Evolutionary conservation across 2,797 vertebrate genomes (phyloP).

Genomic region (Delichon dasypus): DNA sequence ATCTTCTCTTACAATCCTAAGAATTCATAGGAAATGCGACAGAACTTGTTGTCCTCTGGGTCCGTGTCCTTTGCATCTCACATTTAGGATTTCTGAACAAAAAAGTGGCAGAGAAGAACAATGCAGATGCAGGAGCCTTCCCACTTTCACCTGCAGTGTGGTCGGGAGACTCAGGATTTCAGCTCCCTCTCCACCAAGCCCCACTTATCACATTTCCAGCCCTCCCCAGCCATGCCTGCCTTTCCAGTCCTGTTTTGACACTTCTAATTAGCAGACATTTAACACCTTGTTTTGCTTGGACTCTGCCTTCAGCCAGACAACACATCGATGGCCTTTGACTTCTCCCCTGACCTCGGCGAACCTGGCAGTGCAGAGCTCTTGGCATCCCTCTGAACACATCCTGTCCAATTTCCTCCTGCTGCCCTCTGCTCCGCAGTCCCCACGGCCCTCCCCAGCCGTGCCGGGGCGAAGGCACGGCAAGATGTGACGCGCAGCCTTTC

Average conservation of each 20-base stretch:
- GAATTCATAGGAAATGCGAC: not conserved
- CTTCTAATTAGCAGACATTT: conserved; percentile 74
- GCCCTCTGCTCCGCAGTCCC: not conserved
- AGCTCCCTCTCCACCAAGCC: not conserved
- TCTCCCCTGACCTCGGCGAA: conserved; percentile 40
- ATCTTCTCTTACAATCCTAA: not conserved
- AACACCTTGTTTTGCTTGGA: conserved; percentile 75
- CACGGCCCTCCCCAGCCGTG: not conserved
- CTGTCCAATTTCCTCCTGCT: conserved; percentile 52
- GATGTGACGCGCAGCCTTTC: conserved; percentile 35
- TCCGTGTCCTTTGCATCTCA: not conserved
- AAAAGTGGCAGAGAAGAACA: not conserved
- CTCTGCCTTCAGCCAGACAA: conserved; percentile 69
- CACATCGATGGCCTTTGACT: conserved; percentile 71
- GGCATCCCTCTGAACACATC: conserved; percentile 39
- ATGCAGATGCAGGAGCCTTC: not conserved
- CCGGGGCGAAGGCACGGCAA: not conserved
- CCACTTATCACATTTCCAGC: conserved; percentile 29
- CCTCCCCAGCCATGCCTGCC: not conserved
- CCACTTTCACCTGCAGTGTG: not conserved
- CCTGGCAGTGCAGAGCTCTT: conserved; percentile 43
- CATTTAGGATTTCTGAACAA: not conserved
- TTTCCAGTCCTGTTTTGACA: conserved; percentile 63
- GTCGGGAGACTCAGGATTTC: not conserved
- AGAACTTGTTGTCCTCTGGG: not conserved